These are phyloP conservation scores for Myathropa florea DNA, from an alignment of 2,888 invertebrate genomes.

Conservation along the genomic window DNA sequence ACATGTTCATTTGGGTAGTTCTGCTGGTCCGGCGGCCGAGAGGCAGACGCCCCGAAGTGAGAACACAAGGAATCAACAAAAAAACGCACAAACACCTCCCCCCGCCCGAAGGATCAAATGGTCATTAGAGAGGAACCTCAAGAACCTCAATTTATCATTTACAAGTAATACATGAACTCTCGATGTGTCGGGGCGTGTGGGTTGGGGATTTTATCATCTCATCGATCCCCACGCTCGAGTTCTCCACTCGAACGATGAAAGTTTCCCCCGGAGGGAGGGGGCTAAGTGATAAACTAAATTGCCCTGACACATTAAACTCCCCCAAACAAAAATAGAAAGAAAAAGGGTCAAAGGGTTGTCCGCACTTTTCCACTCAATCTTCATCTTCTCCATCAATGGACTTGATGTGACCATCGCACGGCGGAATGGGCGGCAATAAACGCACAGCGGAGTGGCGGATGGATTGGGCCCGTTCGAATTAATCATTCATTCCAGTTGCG, in stretches of 20 bases:
- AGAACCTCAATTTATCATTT: slow-evolving; percentile 51
- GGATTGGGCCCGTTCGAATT: slow-evolving; percentile 18
- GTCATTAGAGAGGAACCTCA: slow-evolving; percentile 37
- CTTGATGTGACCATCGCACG: slow-evolving; percentile 23
- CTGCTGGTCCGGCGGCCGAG: neutral
- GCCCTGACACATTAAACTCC: slow-evolving; percentile 47
- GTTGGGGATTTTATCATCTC: neutral
- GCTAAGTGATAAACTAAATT: slow-evolving; percentile 55
- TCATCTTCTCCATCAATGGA: slow-evolving; percentile 35
- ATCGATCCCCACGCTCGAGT: neutral
- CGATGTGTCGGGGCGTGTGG: slow-evolving; percentile 4
- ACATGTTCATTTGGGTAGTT: slow-evolving; percentile 27
- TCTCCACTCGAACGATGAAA: neutral
- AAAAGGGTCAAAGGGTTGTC: slow-evolving; percentile 48
- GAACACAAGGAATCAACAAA: neutral
- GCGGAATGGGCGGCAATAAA: neutral
- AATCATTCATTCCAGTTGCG: slow-evolving; percentile 39
- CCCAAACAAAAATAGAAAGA: neutral
- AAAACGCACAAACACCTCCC: neutral
- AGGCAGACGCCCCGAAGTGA: neutral
- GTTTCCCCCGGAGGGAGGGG: slow-evolving; percentile 11
- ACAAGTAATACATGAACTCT: slow-evolving; percentile 22
- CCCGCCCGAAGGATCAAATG: slow-evolving; percentile 40
- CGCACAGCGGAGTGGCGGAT: neutral
- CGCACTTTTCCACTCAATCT: slow-evolving; percentile 53